Conservation (phyloP, 2,888 invertebrate species). For the Hydroisotoma schaefferi region DNA sequence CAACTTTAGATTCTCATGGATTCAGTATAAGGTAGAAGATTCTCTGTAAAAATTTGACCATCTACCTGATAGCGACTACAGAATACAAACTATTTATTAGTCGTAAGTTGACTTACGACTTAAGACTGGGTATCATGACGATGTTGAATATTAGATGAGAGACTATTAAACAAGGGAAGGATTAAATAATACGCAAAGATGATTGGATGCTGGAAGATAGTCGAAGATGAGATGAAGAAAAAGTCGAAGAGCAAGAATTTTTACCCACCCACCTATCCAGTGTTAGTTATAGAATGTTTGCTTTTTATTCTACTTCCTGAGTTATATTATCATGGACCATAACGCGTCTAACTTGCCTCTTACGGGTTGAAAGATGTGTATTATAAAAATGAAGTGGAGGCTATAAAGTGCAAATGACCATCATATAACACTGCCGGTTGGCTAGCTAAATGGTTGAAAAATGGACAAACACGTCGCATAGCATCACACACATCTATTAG, state of each 20-base stretch:
- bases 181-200: no score
- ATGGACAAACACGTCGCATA: not conserved
- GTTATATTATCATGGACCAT: no score
- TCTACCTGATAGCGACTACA: not conserved
- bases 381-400: not conserved
- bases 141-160: not conserved
- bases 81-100: not conserved
- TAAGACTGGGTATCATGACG: not conserved
- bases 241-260: conserved; percentile 10
- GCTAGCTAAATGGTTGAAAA: not conserved
- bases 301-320: no score
- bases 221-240: conserved; percentile 7
- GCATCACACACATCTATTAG: not conserved
- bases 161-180: not conserved
- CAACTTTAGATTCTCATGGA: conserved; percentile 37
- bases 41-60: no score
- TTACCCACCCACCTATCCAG: not conserved
- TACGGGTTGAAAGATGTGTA: not conserved
- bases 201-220: not conserved
- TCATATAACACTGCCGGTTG: not conserved
- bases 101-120: no score
- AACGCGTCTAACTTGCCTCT: no score
- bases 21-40: conserved; percentile 23
- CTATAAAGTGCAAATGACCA: conserved; percentile 26
- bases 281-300: not conserved